These are phyloP conservation scores for Pterocles gutturalis DNA, from an alignment of 2,113 vertebrate species.

Conservation along the genomic window DNA sequence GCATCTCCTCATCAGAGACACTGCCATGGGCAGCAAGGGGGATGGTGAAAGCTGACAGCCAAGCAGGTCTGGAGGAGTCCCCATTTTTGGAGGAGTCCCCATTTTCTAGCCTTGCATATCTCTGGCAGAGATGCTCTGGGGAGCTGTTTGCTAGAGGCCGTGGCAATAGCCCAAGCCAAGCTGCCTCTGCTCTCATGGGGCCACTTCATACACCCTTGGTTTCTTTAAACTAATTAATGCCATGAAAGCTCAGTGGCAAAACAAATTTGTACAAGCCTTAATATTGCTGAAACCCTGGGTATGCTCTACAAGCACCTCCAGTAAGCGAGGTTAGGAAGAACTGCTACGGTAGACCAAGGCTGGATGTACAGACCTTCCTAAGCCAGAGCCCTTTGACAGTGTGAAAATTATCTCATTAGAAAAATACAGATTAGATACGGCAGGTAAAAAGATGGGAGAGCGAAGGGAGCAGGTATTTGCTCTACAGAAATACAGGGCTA, in stretches of 20 bases:
- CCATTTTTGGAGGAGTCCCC: neutral
- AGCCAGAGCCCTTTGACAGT: neutral
- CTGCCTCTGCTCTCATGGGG: neutral
- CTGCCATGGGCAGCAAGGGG: neutral
- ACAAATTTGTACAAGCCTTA: neutral
- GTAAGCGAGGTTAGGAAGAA: neutral
- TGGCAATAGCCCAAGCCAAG: neutral
- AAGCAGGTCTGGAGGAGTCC: neutral
- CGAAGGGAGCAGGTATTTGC: neutral
- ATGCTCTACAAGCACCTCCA: neutral
- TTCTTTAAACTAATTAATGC: slow-evolving; percentile 1
- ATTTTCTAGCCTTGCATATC: neutral
- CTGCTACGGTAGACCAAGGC: neutral
- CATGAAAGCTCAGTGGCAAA: neutral
- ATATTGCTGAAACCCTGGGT: neutral
- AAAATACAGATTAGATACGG: neutral
- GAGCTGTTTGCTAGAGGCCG: neutral
- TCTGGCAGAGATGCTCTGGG: neutral
- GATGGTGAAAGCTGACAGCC: neutral
- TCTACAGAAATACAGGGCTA: neutral
- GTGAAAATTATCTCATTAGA: neutral
- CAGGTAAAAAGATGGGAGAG: neutral
- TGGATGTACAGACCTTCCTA: neutral
- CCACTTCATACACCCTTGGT: neutral
- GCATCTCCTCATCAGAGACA: neutral